Percentiles rank a stretch among this genome's conserved stretches.
Evolutionary conservation across 2,888 invertebrate genomes (phyloP).

Genomic region (Tetragonisca angustula): DNA sequence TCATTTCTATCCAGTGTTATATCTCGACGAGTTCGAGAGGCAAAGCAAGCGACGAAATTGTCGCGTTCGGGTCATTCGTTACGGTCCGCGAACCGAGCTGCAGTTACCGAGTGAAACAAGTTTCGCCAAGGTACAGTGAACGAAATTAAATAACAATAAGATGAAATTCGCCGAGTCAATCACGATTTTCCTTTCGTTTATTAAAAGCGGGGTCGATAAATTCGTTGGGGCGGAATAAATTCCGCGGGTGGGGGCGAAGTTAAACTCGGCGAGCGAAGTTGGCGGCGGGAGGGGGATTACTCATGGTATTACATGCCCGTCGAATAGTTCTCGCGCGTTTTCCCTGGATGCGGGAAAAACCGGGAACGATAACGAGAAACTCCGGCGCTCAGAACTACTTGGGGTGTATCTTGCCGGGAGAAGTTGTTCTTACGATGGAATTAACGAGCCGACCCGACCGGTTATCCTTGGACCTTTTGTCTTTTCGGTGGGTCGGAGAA

Average conservation of each 20-base stretch:
- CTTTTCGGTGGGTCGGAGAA: too few species aligned
- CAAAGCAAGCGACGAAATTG: too few species aligned
- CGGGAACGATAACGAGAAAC: slow-evolving; percentile 2
- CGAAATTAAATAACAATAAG: too few species aligned
- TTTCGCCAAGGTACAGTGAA: too few species aligned
- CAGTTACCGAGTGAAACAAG: too few species aligned
- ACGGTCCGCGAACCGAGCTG: too few species aligned
- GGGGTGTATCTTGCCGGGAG: neutral
- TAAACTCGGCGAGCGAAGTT: slow-evolving; percentile 9
- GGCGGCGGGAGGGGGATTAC: neutral
- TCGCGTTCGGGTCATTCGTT: too few species aligned
- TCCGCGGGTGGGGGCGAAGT: neutral
- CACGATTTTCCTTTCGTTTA: neutral
- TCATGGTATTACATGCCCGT: slow-evolving; percentile 5
- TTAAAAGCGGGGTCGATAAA: neutral
- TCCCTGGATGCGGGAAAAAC: slow-evolving; percentile 18
- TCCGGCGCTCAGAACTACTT: neutral
- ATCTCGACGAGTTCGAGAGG: too few species aligned
- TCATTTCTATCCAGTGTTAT: too few species aligned
- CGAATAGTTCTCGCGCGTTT: neutral
- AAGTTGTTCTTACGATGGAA: neutral
- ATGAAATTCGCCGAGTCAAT: neutral
- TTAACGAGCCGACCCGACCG: neutral
- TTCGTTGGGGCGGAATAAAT: slow-evolving; percentile 3
- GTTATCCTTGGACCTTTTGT: neutral